These are phyloP conservation scores for Spilogale gracilis DNA, from an alignment of 2,113 vertebrate genomes.

Conservation along the genomic window DNA sequence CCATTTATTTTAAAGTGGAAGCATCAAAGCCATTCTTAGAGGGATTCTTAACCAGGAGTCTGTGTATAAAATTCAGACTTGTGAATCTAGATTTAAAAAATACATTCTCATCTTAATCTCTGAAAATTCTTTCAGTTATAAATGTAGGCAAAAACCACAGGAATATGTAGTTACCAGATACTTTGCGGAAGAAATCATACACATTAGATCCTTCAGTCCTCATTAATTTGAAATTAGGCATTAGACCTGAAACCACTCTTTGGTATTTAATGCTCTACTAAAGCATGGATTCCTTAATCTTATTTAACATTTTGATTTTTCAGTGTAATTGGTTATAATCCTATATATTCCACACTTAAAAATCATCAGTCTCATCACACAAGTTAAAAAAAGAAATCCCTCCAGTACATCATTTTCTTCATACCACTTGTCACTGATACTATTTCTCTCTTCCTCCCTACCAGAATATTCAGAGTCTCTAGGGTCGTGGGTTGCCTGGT, in stretches of 20 bases:
- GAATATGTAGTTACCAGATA: neutral
- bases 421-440: neutral
- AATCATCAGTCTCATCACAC: neutral
- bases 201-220: neutral
- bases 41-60: neutral
- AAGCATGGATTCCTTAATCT: neutral
- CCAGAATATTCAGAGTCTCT: neutral
- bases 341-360: neutral
- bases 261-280: neutral
- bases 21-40: neutral
- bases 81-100: neutral
- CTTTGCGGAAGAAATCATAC: neutral
- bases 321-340: neutral
- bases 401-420: neutral
- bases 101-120: neutral
- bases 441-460: neutral
- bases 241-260: neutral
- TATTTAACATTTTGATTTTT: neutral
- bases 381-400: too few species aligned
- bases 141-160: neutral
- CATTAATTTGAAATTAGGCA: constrained; percentile 1
- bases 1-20: neutral
- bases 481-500: neutral
- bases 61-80: neutral
- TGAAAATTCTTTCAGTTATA: neutral